Conservation (phyloP, 1,140 invertebrate genomes). For the Drosophila mojavensis region DNA sequence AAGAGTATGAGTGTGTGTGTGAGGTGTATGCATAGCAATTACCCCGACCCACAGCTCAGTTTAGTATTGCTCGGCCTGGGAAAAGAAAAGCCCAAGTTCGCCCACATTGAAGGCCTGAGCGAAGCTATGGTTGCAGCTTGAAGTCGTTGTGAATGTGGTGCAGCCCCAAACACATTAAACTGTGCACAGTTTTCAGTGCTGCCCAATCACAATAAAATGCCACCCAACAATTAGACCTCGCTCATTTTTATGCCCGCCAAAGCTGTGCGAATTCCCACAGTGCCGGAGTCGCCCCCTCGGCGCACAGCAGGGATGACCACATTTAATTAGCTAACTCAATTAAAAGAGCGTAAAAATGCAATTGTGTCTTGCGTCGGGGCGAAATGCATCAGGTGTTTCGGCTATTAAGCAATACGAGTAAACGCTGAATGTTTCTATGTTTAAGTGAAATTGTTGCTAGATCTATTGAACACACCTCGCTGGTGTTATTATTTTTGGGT, state of each 20-base stretch:
- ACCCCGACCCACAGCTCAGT: conserved; percentile 26
- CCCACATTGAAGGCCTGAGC: conserved; percentile 14
- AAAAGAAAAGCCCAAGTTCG: conserved; percentile 47
- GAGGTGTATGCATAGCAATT: conserved; percentile 68
- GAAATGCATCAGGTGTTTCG: conserved; percentile 61
- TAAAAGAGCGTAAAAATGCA: conserved; percentile 77
- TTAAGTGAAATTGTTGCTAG: neutral
- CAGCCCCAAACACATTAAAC: conserved; percentile 22
- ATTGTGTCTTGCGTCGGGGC: conserved; percentile 36
- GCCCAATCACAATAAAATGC: conserved; percentile 80
- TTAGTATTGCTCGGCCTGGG: conserved; percentile 46
- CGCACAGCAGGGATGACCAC: conserved; percentile 34
- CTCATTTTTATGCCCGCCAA: conserved; percentile 69
- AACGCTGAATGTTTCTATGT: neutral
- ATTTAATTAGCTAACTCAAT: conserved; percentile 81
- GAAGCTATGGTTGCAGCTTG: neutral
- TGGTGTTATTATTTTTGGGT: conserved; percentile 8
- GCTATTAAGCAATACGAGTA: conserved; percentile 50
- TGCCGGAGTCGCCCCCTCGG: conserved; percentile 20
- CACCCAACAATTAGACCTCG: conserved; percentile 66
- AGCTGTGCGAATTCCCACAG: conserved; percentile 75
- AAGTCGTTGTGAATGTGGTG: neutral
- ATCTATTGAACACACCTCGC: conserved; percentile 32
- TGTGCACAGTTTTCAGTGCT: conserved; percentile 31
- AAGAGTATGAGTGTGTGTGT: conserved; percentile 16